Evolutionary conservation across 2,888 invertebrate genomes (phyloP), one percentile per base, ranked within the genome.

Genomic region (Acleris laterana): DNA sequence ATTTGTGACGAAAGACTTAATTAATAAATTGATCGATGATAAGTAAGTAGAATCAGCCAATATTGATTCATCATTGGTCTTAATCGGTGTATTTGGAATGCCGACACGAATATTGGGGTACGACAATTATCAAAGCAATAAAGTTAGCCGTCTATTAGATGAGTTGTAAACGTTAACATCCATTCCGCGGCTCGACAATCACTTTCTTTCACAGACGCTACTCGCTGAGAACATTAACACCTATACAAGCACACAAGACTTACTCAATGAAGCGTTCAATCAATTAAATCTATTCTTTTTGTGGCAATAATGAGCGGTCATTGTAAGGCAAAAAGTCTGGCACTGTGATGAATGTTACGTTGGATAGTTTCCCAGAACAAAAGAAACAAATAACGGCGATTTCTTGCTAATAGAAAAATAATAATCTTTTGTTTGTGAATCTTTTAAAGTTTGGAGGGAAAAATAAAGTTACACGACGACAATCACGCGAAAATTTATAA

Each of bases 241-340:
- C 38, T 25, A 38, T 16, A 56, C 49, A 50, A 49, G 50, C 38
- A 38, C 38, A 38, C 38, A 13, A 55, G 48, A 25, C 48, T 57
- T 46, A 58, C 50, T 62, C 52, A 69, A 63, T 68, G 52, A 68
- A 3, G 62, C 63, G 63, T 57, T 49, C 49, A 57, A 56, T 69
- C 48, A 56, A 69, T 68, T 63, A 64, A 63, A 64, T 62, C 57
- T 59, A 57, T 61, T 59, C 25, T 71, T 69, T 69, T 71, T 71
- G 57, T 48, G 20, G 49, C 25, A 42, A 25, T 68, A 71, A 71
- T 66, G 70, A 70, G 68, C 48, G 52, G 52, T 60, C 60, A 63
- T 69, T 68, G 70, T 70, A 42, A 25, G 46, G 55, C 52, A 68
- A 68, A 57, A 68, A 56, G 38, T 20, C n/a, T 28, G 48, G n/a